phyloP scores from a whole-genome alignment of 2,113 vertebrate species.

The Nannospalax galili region DNA sequence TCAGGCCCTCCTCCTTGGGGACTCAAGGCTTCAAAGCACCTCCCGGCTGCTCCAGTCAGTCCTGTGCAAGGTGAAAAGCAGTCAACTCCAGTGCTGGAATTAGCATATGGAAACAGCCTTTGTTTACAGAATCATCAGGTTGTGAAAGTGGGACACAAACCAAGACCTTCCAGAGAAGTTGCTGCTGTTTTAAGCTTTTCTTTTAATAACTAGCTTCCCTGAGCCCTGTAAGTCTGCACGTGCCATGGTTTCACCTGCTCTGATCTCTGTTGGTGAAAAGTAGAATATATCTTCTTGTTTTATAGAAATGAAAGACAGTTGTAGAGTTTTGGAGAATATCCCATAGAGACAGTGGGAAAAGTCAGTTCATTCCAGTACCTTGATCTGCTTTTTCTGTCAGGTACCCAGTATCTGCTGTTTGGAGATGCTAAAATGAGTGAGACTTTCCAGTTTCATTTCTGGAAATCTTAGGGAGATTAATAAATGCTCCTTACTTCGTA shows the following conservation, averaged over 20 bases:
- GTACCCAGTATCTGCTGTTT: background rate
- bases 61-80: background rate
- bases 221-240: background rate
- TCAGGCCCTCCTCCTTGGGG: background rate
- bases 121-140: background rate
- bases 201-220: background rate
- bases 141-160: background rate
- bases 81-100: background rate
- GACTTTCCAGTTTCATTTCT: accelerated
- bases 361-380: background rate
- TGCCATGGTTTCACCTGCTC: background rate
- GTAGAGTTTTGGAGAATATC: background rate
- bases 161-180: background rate
- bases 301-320: background rate
- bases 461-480: background rate
- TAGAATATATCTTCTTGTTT: background rate
- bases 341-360: background rate
- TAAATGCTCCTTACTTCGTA: background rate
- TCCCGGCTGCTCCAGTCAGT: background rate
- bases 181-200: background rate
- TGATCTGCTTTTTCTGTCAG: background rate
- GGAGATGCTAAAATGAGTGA: background rate
- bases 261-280: background rate
- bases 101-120: no score
- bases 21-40: background rate